Conservation (phyloP, 2,797 vertebrate genomes). For the Aselliscus stoliczkanus region DNA sequence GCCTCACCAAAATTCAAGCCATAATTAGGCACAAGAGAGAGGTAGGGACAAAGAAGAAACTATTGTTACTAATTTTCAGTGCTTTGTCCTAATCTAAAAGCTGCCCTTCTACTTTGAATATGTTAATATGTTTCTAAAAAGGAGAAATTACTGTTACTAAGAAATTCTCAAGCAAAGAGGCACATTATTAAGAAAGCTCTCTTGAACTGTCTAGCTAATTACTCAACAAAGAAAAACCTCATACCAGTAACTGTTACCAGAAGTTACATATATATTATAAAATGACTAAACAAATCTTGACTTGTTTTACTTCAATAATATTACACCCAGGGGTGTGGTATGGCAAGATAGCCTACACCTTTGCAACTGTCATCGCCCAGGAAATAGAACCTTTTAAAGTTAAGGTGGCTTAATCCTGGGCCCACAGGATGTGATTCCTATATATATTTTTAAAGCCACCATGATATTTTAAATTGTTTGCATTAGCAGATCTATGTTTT, state of each 20-base stretch:
- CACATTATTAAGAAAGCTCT: constrained; percentile 47
- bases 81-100: constrained; percentile 30
- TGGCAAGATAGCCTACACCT: constrained; percentile 38
- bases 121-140: constrained; percentile 53
- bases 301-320: constrained; percentile 66
- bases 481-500: constrained; percentile 53
- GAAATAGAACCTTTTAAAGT: constrained; percentile 57
- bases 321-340: constrained; percentile 60
- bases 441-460: constrained; percentile 59
- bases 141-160: constrained; percentile 49
- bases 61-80: constrained; percentile 47
- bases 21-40: not conserved
- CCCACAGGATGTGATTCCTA: constrained; percentile 68
- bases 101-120: not conserved
- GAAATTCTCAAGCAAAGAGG: constrained; percentile 39
- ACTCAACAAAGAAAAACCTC: constrained; percentile 57
- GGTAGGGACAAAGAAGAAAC: not conserved
- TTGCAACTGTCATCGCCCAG: constrained; percentile 64
- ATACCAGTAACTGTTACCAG: constrained; percentile 34
- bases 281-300: constrained; percentile 73
- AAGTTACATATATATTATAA: constrained; percentile 55
- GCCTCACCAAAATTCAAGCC: not conserved
- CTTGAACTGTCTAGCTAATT: constrained; percentile 50
- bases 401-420: constrained; percentile 67
- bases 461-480: constrained; percentile 67